Percentiles rank a stretch among this genome's conserved stretches.
Evolutionary conservation across 1,140 invertebrate genomes (phyloP).

Genomic region (Heliothis virescens): DNA sequence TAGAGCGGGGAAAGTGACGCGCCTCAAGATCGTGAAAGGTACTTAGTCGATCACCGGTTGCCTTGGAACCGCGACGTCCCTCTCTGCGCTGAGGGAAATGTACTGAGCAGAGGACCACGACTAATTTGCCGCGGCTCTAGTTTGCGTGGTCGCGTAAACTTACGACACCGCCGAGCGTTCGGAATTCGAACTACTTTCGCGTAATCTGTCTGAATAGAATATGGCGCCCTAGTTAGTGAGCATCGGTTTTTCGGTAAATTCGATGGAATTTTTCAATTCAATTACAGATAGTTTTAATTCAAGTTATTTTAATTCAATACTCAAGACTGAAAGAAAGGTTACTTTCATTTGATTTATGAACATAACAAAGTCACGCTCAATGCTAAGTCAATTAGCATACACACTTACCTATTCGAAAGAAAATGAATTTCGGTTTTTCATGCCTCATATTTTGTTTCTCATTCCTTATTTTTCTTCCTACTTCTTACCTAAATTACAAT

Average conservation of each 20-base stretch:
- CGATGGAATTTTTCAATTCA: slow-evolving; percentile 7
- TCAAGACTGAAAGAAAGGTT: no score
- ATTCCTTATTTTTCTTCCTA: no score
- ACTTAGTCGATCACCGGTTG: slow-evolving; percentile 70
- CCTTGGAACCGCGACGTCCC: slow-evolving; percentile 61
- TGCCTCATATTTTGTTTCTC: no score
- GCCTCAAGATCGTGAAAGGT: slow-evolving; percentile 81
- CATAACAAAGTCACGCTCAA: no score
- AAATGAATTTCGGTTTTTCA: no score
- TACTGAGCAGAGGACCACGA: slow-evolving; percentile 33
- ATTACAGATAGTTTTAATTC: no score
- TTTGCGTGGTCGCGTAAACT: slow-evolving; percentile 66
- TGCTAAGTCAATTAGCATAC: no score
- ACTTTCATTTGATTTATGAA: no score
- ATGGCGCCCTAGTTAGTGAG: slow-evolving; percentile 66
- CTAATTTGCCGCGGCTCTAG: slow-evolving; percentile 65
- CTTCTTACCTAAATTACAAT: no score
- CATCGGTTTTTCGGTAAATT: slow-evolving; percentile 55
- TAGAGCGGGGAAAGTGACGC: slow-evolving; percentile 82
- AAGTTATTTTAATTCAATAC: no score
- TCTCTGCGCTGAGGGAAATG: slow-evolving; percentile 44
- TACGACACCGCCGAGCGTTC: slow-evolving; percentile 74
- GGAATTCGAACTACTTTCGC: slow-evolving; percentile 81
- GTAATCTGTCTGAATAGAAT: slow-evolving; percentile 74
- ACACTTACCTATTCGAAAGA: no score